Percentiles rank a stretch among this genome's conserved stretches.
These are phyloP conservation scores for Seira sanloemensis DNA, from an alignment of 2,888 invertebrate species.

Conservation along the genomic window DNA sequence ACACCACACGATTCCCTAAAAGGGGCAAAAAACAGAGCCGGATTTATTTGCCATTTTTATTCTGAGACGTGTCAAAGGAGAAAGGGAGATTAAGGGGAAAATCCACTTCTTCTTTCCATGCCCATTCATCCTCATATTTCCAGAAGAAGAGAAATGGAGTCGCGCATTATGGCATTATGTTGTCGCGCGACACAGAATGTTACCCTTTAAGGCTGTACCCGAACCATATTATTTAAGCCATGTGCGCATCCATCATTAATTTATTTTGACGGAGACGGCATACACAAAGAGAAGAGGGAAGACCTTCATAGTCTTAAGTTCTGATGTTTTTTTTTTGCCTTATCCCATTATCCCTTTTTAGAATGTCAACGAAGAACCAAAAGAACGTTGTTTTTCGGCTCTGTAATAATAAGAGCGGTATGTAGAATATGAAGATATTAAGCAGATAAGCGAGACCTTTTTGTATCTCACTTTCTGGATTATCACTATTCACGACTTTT, in stretches of 20 bases:
- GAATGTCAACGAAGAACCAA: conserved; percentile 43
- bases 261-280: conserved; percentile 60
- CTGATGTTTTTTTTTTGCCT: conserved; percentile 28
- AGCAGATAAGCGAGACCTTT: neutral
- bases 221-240: conserved; percentile 35
- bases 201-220: neutral
- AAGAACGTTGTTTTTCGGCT: too few species aligned
- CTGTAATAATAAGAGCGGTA: too few species aligned
- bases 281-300: conserved; percentile 27
- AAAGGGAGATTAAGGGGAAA: neutral
- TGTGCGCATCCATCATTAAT: conserved; percentile 63
- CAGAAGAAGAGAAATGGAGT: neutral
- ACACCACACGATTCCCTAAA: neutral
- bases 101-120: neutral
- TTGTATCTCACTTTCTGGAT: neutral
- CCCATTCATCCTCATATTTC: conserved; percentile 22
- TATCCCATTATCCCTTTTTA: conserved; percentile 42
- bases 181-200: neutral
- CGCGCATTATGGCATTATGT: too few species aligned
- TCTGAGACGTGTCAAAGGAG: neutral
- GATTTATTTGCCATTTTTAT: conserved; percentile 46
- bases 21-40: neutral
- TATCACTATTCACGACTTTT: neutral
- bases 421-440: neutral
- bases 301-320: conserved; percentile 30